phyloP scores from a whole-genome alignment of 2,113 vertebrate species.

The Amphiprion percula region DNA sequence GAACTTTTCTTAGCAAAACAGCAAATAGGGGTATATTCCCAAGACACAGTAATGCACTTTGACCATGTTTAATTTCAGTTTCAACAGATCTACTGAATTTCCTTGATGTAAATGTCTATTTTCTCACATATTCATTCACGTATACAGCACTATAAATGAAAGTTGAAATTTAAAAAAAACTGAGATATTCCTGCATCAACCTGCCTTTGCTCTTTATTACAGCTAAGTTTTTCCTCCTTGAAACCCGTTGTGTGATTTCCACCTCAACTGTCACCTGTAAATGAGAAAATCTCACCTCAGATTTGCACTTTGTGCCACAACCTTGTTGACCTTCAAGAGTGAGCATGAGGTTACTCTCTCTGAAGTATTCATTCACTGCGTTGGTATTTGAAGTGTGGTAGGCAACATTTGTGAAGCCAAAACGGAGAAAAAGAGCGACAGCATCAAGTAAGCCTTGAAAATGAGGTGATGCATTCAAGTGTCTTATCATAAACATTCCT shows the following conservation, averaged over 20 bases:
- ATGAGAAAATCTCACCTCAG: constrained; percentile 27
- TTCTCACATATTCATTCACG: background rate
- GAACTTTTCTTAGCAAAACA: too few species aligned
- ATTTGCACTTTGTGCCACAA: constrained; percentile 30
- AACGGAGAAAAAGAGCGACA: constrained; percentile 38
- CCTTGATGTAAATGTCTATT: background rate
- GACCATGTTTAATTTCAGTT: background rate
- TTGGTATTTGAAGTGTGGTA: constrained; percentile 51
- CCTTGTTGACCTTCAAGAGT: constrained; percentile 49
- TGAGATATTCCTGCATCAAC: background rate
- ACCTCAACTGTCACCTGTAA: constrained; percentile 26
- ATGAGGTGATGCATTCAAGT: constrained; percentile 37
- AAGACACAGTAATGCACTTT: background rate
- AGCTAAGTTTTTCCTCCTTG: constrained; percentile 28
- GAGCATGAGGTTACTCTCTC: constrained; percentile 19
- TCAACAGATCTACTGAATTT: background rate
- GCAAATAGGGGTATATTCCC: background rate
- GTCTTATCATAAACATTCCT: constrained; percentile 71
- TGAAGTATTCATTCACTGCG: constrained; percentile 47
- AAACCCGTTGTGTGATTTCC: constrained; percentile 19
- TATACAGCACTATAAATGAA: background rate
- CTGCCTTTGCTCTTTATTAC: background rate
- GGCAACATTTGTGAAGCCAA: constrained; percentile 26
- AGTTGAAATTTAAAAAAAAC: background rate
- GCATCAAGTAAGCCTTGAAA: constrained; percentile 44